Evolutionary conservation across 2,797 vertebrate species (phyloP), one percentile per base, ranked within the genome.

Genomic region (Myripristis murdjan): DNA sequence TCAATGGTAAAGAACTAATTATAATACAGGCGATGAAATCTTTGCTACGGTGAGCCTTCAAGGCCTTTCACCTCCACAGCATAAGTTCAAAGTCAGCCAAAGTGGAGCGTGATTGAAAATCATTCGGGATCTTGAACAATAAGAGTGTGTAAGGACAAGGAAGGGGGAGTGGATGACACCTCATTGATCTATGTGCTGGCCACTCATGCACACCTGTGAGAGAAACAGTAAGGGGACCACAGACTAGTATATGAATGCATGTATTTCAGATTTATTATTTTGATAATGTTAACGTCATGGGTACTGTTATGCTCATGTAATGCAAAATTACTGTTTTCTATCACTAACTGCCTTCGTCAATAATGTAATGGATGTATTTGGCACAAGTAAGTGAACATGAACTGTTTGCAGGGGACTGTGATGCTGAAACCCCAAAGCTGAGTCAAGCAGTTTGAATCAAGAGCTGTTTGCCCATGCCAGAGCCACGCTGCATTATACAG

Each of bases 401-500:
- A 82, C 71, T 35, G 24, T 79, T 58, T 62, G 31, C n/a, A 53
- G 33, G 64, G 81, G 61, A 46, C 75, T 67, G 49, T 23, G 69
- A 82, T 63, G 74, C 80, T 62, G 79, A 82, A 75, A 63, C 59
- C 59, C 56, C 35, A 65, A 79, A 65, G 84, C 79, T 81, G 81
- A 92, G 85, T 88, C 76, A 53, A 84, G 87, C 85, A 69, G 77
- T 73, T 83, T 67, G 77, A 84, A 85, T 80, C 79, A 82, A 85
- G 89, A 90, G 82, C 84, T 84, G 88, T 91, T 91, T 91, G 87
- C 90, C 85, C 89, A 87, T 79, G 83, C 77, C 79, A 79, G 73
- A 90, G 89, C 89, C 89, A 86, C 82, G 73, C 82, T 74, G 90
- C 89, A 92, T 92, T 93, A 93, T 93, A 87, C 87, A 91, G 86